Conservation (phyloP, 2,113 vertebrate genomes). For the Eubucco bourcierii region DNA sequence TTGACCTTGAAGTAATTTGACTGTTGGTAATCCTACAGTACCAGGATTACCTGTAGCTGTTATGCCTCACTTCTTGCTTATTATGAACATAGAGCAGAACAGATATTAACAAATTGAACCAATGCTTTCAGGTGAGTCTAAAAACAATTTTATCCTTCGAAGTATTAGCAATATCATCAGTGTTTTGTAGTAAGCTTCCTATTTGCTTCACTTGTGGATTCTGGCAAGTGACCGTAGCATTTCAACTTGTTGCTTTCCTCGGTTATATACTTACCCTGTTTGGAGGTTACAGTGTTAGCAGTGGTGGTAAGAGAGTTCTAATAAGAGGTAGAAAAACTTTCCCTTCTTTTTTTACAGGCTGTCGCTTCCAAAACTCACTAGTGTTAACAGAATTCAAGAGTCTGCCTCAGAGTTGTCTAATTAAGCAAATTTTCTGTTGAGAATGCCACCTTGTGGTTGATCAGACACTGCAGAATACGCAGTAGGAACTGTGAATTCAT, state of each 20-base stretch:
- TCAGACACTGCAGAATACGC: not conserved
- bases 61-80: not conserved
- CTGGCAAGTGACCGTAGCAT: not conserved
- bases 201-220: not conserved
- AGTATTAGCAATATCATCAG: not conserved
- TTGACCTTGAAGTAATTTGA: not conserved
- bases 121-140: not conserved
- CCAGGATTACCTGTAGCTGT: not conserved
- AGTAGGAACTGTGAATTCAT: not conserved
- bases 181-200: not conserved
- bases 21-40: not conserved
- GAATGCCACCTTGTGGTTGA: not conserved
- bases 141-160: not conserved
- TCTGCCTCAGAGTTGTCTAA: not conserved
- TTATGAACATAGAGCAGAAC: not conserved
- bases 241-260: not conserved
- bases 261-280: not conserved
- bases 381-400: not conserved
- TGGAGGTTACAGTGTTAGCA: not conserved
- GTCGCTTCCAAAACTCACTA: not conserved
- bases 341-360: not conserved
- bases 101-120: not conserved
- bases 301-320: not conserved
- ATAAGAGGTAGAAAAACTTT: no score
- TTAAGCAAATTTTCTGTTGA: not conserved